Evolutionary conservation across 2,797 vertebrate genomes (phyloP).

Genomic region (Esox lucius): DNA sequence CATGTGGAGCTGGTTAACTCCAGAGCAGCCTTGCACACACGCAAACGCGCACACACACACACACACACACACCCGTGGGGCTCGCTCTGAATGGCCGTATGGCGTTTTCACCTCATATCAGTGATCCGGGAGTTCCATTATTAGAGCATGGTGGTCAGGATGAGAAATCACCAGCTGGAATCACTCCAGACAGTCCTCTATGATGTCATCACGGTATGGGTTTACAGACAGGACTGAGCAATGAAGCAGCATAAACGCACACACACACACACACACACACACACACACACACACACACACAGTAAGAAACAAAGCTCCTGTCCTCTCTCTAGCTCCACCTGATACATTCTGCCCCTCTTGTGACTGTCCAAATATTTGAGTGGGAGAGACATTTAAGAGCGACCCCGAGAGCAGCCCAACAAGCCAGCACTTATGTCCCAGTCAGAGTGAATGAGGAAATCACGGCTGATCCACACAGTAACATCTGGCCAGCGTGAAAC

Average conservation of each 20-base stretch:
- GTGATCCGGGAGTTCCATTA: constrained; percentile 25
- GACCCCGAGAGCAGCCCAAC: constrained; percentile 69
- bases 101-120: not conserved
- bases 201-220: constrained; percentile 44
- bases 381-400: constrained; percentile 70
- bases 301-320: constrained; percentile 9
- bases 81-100: constrained; percentile 32
- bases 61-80: constrained; percentile 34
- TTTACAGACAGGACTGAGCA: constrained; percentile 29
- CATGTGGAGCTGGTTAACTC: constrained; percentile 70
- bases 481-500: constrained; percentile 69
- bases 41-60: not conserved
- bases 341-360: constrained; percentile 71
- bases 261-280: not conserved
- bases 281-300: constrained; percentile 2
- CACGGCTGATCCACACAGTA: constrained; percentile 23
- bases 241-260: constrained; percentile 17
- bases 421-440: constrained; percentile 69
- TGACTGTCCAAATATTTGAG: constrained; percentile 77
- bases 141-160: constrained; percentile 32
- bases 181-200: constrained; percentile 26
- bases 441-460: constrained; percentile 48
- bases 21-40: constrained; percentile 2
- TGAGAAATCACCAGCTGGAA: constrained; percentile 27
- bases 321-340: constrained; percentile 51